A percentile compares a stretch with the other conserved stretches of the same genome.
phyloP scores from a whole-genome alignment of 1,140 invertebrate genomes.

The Pollicipes pollicipes region DNA sequence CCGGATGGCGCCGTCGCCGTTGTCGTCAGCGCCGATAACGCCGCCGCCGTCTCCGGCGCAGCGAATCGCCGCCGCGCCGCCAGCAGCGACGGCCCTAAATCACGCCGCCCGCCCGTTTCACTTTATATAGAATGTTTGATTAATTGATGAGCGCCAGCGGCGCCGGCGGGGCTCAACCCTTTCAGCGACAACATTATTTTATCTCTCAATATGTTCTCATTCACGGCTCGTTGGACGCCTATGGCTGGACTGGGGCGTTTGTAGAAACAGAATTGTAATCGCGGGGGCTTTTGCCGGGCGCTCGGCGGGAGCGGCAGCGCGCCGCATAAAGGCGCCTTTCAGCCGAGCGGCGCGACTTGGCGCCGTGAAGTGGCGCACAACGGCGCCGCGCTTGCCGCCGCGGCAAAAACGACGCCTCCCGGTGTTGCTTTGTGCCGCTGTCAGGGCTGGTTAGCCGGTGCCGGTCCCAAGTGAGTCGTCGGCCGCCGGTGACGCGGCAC shows the following conservation, averaged over 20 bases:
- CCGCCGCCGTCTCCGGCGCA: too few species aligned
- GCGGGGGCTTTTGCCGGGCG: too few species aligned
- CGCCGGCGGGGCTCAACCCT: background rate
- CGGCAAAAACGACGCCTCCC: background rate
- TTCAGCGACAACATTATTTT: slow-evolving; percentile 2
- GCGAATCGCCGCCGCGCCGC: too few species aligned
- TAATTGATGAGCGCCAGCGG: background rate
- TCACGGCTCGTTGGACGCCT: background rate
- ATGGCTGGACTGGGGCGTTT: background rate
- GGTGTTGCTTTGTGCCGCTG: background rate
- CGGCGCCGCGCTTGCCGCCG: background rate
- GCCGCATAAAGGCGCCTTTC: background rate
- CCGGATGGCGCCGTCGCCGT: too few species aligned
- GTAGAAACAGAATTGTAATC: background rate
- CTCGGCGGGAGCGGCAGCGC: too few species aligned
- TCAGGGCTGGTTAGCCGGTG: background rate
- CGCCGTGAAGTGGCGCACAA: slow-evolving; percentile 1
- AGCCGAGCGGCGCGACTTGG: background rate
- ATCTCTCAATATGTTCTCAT: slow-evolving; percentile 2
- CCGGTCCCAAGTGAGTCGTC: too few species aligned
- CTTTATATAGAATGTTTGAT: background rate
- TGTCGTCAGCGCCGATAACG: too few species aligned
- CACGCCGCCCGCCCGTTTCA: background rate
- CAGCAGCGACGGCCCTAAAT: background rate
- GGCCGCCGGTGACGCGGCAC: too few species aligned